Base-by-base conservation (phyloP, 2,113 vertebrate genomes). In the Paramormyrops kingsleyae region DNA sequence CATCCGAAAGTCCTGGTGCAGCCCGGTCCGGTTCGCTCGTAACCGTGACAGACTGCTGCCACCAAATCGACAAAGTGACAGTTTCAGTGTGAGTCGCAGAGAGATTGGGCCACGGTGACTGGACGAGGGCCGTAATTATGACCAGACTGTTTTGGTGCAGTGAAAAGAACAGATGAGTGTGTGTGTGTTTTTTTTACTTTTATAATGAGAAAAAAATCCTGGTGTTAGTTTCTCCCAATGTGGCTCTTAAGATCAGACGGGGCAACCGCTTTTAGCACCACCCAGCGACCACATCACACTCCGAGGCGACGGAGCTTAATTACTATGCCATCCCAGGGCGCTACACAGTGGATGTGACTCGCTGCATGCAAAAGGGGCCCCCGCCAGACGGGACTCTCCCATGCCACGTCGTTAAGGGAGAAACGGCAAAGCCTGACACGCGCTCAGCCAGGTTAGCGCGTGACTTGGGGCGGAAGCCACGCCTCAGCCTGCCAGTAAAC, bases 121-220 rank as follows among this genome's bases (percentile, higher is more conserved):
- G 56, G 42, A 62, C 39, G 17, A 88, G 56, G 53, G 19, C 87
- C 17, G 19, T 88, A 66, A 88, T 88, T 62, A 66, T 27, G 15
- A 62, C 35, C 87, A 88, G 87, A 88, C 56, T 62, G 52, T 53
- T 88, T 88, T 88, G 39, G 39, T 88, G 87, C 87, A 62, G 53
- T 44, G 31, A 24, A 15, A 46, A 87, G 74, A 39, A 53, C n/a
- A 87, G 83, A 49, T 70, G 59, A 27, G n/a, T 86, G 83, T 86
- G 19, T 74, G 66, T 86, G 83, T 85, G 24, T 86, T 62, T 13
- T 88, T 49, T 27, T 19, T 44, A 50, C 35, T 42, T 88, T 77
- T 52, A 77, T 89, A n/a, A 50, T 46, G 31, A 74, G 62, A 70
- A 89, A 89, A 70, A 47, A 50, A 10, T 46, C 39, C n/a, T 15